A percentile compares a stretch with the other conserved stretches of the same genome.
Conservation (phyloP, 2,113 vertebrate species). For the Cyrtonyx montezumae region DNA sequence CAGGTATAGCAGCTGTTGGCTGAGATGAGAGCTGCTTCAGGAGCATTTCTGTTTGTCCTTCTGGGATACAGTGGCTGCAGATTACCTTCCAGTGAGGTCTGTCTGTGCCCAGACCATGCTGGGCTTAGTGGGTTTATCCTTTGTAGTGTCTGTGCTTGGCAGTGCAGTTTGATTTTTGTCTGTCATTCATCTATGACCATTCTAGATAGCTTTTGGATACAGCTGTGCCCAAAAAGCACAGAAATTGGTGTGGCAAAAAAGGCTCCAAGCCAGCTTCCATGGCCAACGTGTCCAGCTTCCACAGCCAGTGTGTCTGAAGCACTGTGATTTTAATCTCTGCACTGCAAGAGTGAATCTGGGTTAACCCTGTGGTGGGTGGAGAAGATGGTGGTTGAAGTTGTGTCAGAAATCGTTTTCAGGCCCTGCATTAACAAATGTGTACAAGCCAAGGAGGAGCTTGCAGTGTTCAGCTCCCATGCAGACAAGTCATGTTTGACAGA, state of each 20-base stretch:
- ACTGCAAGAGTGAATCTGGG: background rate
- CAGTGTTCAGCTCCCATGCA: slow-evolving; percentile 14
- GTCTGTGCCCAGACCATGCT: background rate
- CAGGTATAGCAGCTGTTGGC: background rate
- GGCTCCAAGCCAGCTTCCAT: background rate
- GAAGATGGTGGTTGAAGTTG: background rate
- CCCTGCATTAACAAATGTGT: background rate
- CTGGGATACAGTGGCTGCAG: background rate
- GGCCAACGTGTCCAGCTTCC: background rate
- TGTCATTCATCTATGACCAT: background rate
- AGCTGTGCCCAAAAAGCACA: background rate
- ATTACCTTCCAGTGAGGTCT: background rate
- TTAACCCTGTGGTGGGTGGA: background rate
- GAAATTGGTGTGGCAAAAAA: background rate
- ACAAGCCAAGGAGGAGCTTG: background rate
- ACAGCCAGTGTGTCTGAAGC: background rate
- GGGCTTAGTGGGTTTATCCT: background rate
- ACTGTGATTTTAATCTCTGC: background rate
- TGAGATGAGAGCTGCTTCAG: background rate
- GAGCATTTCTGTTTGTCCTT: background rate
- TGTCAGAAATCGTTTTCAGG: background rate
- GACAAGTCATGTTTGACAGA: slow-evolving; percentile 47
- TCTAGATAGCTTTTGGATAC: background rate
- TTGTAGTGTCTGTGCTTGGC: background rate
- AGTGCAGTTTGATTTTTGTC: background rate